Evolutionary conservation across 35 echinoderm and acorn worm species (phyloP).

Genomic region (Holothuria glaberrima): DNA sequence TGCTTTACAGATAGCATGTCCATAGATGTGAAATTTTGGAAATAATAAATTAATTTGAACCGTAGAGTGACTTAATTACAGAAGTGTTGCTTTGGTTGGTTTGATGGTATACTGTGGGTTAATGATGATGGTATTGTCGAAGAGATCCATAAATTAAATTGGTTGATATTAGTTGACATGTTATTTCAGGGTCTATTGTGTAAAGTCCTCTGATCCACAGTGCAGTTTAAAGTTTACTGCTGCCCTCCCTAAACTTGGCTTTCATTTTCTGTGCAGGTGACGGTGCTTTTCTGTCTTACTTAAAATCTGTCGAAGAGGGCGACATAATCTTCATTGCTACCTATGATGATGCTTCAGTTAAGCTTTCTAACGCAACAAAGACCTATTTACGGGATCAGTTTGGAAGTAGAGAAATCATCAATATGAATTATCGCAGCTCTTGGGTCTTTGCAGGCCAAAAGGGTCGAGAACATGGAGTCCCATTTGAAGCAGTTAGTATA

Average conservation of each 20-base stretch:
- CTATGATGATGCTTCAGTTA: constrained; percentile 53
- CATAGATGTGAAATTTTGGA: no score
- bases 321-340: constrained; percentile 48
- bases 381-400: constrained; percentile 34
- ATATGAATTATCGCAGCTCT: constrained; percentile 47
- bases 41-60: no score
- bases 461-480: neutral
- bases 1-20: no score
- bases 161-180: no score
- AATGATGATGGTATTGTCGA: no score
- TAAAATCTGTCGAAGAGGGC: constrained; percentile 17
- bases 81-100: no score
- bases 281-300: constrained; percentile 13
- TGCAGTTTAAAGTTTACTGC: no score
- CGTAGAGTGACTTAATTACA: no score
- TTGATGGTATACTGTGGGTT: no score
- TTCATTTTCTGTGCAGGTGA: constrained; percentile 25
- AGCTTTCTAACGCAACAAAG: constrained; percentile 25
- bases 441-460: constrained; percentile 71
- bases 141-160: no score
- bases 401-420: constrained; percentile 48
- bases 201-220: no score
- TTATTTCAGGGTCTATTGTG: no score
- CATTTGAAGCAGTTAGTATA: constrained; percentile 60
- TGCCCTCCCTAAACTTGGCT: neutral